A percentile compares a stretch with the other conserved stretches of the same genome.
phyloP scores from a whole-genome alignment of 1,140 invertebrate species.

The Amphibalanus amphitrite region DNA sequence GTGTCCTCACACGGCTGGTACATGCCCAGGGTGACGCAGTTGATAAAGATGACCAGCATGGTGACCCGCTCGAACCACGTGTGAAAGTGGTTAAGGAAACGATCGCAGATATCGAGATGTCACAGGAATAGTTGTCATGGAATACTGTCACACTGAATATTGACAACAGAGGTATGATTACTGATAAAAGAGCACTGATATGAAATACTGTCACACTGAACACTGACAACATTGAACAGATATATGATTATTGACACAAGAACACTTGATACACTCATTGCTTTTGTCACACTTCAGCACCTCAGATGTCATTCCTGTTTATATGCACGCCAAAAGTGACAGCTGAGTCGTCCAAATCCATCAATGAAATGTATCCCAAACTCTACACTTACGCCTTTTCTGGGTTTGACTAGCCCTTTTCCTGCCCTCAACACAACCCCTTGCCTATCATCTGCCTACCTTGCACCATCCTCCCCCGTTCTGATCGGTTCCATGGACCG shows the following conservation, averaged over 20 bases:
- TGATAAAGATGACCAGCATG: slow-evolving; percentile 94
- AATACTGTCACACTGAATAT: background rate
- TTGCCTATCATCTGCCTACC: too few species aligned
- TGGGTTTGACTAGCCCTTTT: background rate
- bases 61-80: slow-evolving; percentile 98
- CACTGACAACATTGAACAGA: background rate
- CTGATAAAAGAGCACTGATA: background rate
- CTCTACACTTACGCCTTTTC: background rate
- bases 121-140: background rate
- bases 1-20: slow-evolving; percentile 94
- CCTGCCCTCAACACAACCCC: too few species aligned
- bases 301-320: too few species aligned
- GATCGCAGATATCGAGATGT: too few species aligned
- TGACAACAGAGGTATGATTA: background rate
- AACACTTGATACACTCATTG: too few species aligned
- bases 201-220: background rate
- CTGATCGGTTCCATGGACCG: too few species aligned
- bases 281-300: too few species aligned
- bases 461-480: too few species aligned
- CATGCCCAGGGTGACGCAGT: slow-evolving; percentile 98
- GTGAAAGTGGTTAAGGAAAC: slow-evolving; percentile 20
- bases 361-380: too few species aligned
- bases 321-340: too few species aligned
- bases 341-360: too few species aligned
- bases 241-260: too few species aligned